Percentiles rank a stretch among this genome's conserved stretches.
Evolutionary conservation across 2,797 vertebrate genomes (phyloP).

Genomic region (Cyprinodon diabolis): DNA sequence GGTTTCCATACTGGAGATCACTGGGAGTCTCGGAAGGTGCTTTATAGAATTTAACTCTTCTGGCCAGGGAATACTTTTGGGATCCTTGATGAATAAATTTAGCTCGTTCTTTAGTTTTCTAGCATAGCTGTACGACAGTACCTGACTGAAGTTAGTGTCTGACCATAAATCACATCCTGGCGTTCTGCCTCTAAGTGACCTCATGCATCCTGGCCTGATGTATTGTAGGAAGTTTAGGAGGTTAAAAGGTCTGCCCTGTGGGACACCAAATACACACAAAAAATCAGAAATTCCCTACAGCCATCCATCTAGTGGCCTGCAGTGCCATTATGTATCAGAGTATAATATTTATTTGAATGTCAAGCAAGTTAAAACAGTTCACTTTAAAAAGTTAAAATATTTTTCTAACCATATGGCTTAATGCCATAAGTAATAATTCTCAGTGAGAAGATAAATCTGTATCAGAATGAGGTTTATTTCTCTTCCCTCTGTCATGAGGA

Average conservation of each 20-base stretch:
- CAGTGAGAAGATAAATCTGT: slow-evolving; percentile 12
- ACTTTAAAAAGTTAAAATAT: not conserved
- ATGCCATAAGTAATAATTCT: not conserved
- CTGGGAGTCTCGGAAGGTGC: not conserved
- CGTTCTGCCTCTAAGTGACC: slow-evolving; percentile 53
- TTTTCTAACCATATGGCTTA: not conserved
- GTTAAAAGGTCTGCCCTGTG: slow-evolving; percentile 10
- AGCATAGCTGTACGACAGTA: slow-evolving; percentile 23
- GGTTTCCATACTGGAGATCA: not conserved
- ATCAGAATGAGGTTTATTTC: not conserved
- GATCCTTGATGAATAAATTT: not conserved
- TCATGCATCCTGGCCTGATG: slow-evolving; percentile 52
- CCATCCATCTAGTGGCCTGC: not conserved
- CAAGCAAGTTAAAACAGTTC: not conserved
- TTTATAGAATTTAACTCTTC: too few relatives aligned
- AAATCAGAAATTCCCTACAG: not conserved
- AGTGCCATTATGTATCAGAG: not conserved
- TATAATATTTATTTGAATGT: slow-evolving; percentile 1
- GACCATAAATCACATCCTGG: slow-evolving; percentile 58
- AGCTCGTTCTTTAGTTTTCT: slow-evolving; percentile 8
- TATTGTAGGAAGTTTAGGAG: slow-evolving; percentile 40
- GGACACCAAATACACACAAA: slow-evolving; percentile 6
- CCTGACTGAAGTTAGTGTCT: slow-evolving; percentile 33
- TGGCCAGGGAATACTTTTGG: not conserved
- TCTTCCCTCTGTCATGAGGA: slow-evolving; percentile 7